These are phyloP conservation scores for Isurus oxyrinchus DNA, from an alignment of 2,113 vertebrate genomes.

Conservation along the genomic window DNA sequence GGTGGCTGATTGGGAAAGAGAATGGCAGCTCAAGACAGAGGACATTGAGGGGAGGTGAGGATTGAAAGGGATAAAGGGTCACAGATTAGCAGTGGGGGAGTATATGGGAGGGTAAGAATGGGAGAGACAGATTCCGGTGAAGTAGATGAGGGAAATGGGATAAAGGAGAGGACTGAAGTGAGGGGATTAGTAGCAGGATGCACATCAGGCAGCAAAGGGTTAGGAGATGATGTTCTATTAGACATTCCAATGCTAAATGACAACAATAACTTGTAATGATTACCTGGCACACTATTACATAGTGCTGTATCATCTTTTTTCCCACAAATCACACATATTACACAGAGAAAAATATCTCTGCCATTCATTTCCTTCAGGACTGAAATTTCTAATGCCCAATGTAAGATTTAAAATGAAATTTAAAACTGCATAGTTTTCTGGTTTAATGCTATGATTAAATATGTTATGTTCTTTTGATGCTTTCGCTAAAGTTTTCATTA, in stretches of 20 bases:
- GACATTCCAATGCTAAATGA: not conserved
- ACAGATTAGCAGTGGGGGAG: not conserved
- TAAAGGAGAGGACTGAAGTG: not conserved
- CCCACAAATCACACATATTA: not conserved
- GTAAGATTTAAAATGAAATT: not conserved
- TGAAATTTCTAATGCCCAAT: not conserved
- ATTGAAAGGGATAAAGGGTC: not conserved
- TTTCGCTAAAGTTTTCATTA: not conserved
- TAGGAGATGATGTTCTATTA: not conserved
- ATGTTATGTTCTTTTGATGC: not conserved
- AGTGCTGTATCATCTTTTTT: not conserved
- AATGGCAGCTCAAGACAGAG: not conserved
- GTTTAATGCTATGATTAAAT: not conserved
- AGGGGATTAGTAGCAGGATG: not conserved
- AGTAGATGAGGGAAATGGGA: not conserved
- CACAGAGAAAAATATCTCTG: not conserved
- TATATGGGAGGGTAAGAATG: not conserved
- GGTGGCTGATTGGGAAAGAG: not conserved
- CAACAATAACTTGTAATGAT: not conserved
- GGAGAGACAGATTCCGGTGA: not conserved
- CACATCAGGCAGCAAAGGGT: not conserved
- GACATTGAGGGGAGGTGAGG: not conserved
- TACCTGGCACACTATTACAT: not conserved
- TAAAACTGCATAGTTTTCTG: not conserved
- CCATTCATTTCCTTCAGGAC: not conserved